Base-by-base conservation (phyloP, 2,888 invertebrate genomes). In the Acrocyrtus sp. region DNA sequence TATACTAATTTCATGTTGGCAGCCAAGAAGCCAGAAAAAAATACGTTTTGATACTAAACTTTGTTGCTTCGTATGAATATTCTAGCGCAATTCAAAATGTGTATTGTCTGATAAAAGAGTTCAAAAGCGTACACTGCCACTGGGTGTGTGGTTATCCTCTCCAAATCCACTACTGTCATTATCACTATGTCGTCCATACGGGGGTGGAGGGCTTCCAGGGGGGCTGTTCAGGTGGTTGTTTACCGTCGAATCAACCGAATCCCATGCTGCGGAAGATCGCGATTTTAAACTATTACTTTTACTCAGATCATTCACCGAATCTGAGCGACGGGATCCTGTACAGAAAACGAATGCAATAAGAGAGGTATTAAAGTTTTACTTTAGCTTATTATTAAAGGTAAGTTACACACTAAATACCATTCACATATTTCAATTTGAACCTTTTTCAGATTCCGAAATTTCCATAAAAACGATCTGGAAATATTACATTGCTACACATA, bases 121-220 rank as follows among this genome's bases (percentile, higher is more conserved):
- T 57, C 27, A 41, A 15, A 22, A 34, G 29, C 74, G 60, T 65
- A 74, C 74, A 65, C 56, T 74, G 69, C 74, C 70, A 57, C 57
- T 63, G 3, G 69, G 62, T 8, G 60, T 74, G 26, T 69, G 56
- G 56, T 53, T 63, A 15, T 75, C 72, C 26, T 66, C 66, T 15
- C 72, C 75, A 56, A 76, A 78, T 47, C 78, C 75, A 27, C 53
- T 67, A 53, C 62, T 60, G 51, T 74, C 75, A 62, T 74, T 74
- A 63, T 72, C 73, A 67, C 60, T 69, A 26, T 68, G 66, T 34
- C 77, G 72, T 17, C 81, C 88, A 85, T 94, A 94, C 0, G 94
- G 94, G 21, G 94, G 94, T 19, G 94, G 94, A 47, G 94, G 94
- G n/a, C 94, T 94, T 62, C 94, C 93, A 1, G 93, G 92, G 53